phyloP scores from a whole-genome alignment of 2,888 invertebrate genomes.

The Meghimatium bilineatum region DNA sequence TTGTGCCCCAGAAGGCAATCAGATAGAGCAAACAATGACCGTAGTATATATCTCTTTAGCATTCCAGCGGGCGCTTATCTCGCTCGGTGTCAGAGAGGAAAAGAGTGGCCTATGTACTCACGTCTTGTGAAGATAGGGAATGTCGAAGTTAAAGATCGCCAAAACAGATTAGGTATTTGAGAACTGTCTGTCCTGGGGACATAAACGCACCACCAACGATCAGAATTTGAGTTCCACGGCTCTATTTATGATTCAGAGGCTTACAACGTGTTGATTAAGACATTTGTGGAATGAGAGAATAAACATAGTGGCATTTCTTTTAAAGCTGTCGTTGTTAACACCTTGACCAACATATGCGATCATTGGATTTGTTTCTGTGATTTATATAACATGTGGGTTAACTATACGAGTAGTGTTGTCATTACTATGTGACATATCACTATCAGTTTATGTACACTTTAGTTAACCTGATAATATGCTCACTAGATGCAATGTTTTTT shows the following conservation, averaged over 20 bases:
- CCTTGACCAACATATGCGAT: too few relatives aligned
- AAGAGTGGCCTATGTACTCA: conserved; percentile 3
- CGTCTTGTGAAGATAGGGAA: conserved; percentile 6
- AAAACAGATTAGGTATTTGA: conserved; percentile 3
- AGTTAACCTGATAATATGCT: too few relatives aligned
- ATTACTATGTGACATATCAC: too few relatives aligned
- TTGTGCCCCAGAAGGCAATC: not conserved
- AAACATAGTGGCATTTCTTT: not conserved
- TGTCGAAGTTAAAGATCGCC: conserved; percentile 11
- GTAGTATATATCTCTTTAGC: conserved; percentile 33
- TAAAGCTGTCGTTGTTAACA: not conserved
- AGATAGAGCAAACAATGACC: conserved; percentile 18
- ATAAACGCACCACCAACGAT: not conserved
- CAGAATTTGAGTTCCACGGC: not conserved
- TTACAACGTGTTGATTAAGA: not conserved
- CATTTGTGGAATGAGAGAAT: not conserved
- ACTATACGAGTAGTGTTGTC: too few relatives aligned
- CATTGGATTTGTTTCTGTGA: too few relatives aligned
- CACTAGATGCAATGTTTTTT: too few relatives aligned
- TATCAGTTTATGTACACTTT: too few relatives aligned
- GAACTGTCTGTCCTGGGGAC: conserved; percentile 4
- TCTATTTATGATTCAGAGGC: not conserved
- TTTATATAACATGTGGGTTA: too few relatives aligned
- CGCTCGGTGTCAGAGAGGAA: conserved; percentile 19
- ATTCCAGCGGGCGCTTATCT: conserved; percentile 29